Conservation (phyloP, 37 sponge, comb jelly and placozoan species). For the Chondrosia reniformis region DNA sequence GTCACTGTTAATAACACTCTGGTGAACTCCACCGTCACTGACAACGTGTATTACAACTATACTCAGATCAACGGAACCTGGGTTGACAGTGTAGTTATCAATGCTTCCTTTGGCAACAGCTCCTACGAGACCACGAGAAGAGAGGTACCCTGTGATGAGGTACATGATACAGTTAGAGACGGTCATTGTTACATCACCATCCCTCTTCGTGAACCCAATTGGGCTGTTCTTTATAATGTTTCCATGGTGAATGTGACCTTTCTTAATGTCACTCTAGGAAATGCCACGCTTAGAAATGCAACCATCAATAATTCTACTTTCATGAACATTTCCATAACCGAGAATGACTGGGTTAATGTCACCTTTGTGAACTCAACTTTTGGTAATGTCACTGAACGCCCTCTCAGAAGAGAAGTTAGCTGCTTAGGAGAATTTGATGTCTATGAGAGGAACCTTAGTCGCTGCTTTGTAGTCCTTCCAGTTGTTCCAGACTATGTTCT, state of each 20-base stretch:
- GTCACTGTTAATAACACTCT: not conserved
- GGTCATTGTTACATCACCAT: not conserved
- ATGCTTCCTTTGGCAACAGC: not conserved
- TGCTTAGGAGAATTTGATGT: too few relatives aligned
- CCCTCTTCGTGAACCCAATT: not conserved
- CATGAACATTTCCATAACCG: not conserved
- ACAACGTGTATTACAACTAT: not conserved
- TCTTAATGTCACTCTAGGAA: not conserved
- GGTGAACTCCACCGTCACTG: not conserved
- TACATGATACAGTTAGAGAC: not conserved
- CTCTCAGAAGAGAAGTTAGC: not conserved
- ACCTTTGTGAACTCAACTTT: not conserved
- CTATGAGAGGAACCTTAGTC: too few relatives aligned
- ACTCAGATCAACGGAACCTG: constrained; percentile 4
- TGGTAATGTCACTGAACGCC: not conserved
- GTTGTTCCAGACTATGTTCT: not conserved
- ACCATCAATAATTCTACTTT: constrained; percentile 2
- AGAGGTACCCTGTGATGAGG: not conserved
- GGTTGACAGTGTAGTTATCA: not conserved
- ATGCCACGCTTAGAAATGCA: not conserved
- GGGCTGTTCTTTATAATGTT: not conserved
- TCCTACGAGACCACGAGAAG: not conserved
- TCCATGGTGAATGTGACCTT: constrained; percentile 11
- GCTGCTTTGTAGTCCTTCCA: too few relatives aligned
- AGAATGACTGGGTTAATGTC: not conserved